Evolutionary conservation across 2,888 invertebrate species (phyloP), one percentile per base, ranked within the genome.

Genomic region (Hirudinaria manillensis): DNA sequence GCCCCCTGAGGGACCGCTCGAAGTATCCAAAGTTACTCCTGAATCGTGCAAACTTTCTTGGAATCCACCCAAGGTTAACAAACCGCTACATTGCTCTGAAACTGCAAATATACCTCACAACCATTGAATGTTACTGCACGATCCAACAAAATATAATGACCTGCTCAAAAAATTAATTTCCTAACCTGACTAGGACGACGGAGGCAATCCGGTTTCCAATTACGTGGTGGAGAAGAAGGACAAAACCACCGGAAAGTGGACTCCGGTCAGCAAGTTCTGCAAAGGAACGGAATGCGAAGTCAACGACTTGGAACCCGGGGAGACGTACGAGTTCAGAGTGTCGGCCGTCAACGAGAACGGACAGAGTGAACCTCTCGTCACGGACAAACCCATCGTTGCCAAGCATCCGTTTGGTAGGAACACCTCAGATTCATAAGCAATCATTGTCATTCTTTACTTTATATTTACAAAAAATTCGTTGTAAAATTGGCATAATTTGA

Each of bases 291-390:
- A 73, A 21, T 97, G 95, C 85, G 95, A 97, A 84, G 94, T 95
- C 1, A 93, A 94, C 89, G 94, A 95, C 21, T 87, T 98, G 77
- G 93, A 94, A 4, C 85, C 85, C 75, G 85, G 85, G 38, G 83
- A 85, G 92, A 81, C 92, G 82, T 99, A 99, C 87, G 91, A 91
- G 84, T 99, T 99, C 90, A 90, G 99, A 74, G 91, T 99, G 0
- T 90, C 94, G 70, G 99, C 99, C 29, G 99, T 99, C 86, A 99
- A 99, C 87, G 97, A 97, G 82, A 96, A 97, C 81, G 99, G 99
- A n/a, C 89, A 94, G 19, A 95, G 97, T 32, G 93, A 94, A 53
- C 94, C 98, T 7, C 87, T 98, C 67, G 91, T 93, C 80, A 92
- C 93, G 82, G 89, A 90, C 19, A 92, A 93, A 77, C 91, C 93